These are phyloP conservation scores for Furcifer pardalis DNA, from an alignment of 2,797 vertebrate species.

Conservation along the genomic window DNA sequence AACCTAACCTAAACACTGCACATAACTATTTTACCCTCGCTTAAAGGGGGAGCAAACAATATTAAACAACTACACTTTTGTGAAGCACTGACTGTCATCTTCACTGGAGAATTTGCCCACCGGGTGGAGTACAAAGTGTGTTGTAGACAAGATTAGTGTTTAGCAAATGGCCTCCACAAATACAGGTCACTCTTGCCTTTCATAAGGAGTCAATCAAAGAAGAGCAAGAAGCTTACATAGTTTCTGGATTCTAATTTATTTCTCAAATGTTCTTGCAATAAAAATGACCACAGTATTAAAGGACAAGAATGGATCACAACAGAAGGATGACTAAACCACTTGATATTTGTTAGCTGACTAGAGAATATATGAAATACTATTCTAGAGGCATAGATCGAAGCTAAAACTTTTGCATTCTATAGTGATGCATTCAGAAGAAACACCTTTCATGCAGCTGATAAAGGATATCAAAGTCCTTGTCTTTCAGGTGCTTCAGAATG, in stretches of 20 bases:
- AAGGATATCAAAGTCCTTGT: background rate
- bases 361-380: background rate
- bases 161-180: background rate
- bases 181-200: background rate
- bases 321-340: background rate
- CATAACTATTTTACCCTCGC: background rate
- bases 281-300: background rate
- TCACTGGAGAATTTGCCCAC: background rate
- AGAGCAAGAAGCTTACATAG: background rate
- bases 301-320: background rate
- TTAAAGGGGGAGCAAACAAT: background rate
- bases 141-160: background rate
- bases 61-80: background rate
- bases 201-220: background rate
- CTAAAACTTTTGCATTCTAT: background rate
- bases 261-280: background rate
- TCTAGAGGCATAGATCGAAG: background rate
- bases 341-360: background rate
- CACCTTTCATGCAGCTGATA: background rate
- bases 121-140: background rate
- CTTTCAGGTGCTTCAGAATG: background rate
- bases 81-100: background rate
- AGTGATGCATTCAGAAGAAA: background rate
- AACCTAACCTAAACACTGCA: accelerated
- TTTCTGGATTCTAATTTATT: no score